Percentiles rank a stretch among this genome's conserved stretches.
Conservation (phyloP, 2,888 invertebrate species). For the Plutella xylostella region DNA sequence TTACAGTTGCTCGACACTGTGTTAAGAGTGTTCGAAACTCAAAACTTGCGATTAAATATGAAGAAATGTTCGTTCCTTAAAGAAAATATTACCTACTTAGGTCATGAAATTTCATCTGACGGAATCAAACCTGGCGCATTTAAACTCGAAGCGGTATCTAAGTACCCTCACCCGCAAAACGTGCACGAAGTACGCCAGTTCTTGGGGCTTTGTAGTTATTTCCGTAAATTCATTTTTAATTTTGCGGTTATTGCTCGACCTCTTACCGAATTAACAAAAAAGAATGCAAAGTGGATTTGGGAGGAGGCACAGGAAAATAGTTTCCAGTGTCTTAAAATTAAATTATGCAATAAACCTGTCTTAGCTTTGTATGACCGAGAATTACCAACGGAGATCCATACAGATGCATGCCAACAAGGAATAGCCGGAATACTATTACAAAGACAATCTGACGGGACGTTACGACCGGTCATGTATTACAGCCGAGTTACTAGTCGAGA, state of each 20-base stretch:
- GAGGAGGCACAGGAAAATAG: constrained; percentile 14
- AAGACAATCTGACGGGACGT: constrained; percentile 1
- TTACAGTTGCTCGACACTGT: too few relatives aligned
- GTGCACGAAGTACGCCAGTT: constrained; percentile 15
- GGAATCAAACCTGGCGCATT: too few relatives aligned
- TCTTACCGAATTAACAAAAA: constrained; percentile 16
- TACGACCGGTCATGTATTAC: constrained; percentile 21
- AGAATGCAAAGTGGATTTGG: constrained; percentile 14
- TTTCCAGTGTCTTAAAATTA: constrained; percentile 17
- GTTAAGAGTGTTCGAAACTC: too few relatives aligned
- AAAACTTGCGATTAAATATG: too few relatives aligned
- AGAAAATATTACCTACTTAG: too few relatives aligned
- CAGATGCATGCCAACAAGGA: constrained; percentile 24
- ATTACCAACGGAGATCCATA: constrained; percentile 21
- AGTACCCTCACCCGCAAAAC: constrained; percentile 13
- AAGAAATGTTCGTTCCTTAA: too few relatives aligned
- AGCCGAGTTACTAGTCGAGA: constrained; percentile 23
- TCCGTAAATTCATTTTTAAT: constrained; percentile 17
- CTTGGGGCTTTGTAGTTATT: constrained; percentile 16
- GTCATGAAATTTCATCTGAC: too few relatives aligned
- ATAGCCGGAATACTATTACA: constrained; percentile 24
- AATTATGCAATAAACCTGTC: constrained; percentile 16
- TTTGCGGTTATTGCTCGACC: constrained; percentile 17
- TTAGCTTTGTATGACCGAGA: constrained; percentile 18
- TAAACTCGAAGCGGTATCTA: constrained; percentile 7